Conservation (phyloP, 1,140 invertebrate genomes). For the Drosophila kepulauana region DNA sequence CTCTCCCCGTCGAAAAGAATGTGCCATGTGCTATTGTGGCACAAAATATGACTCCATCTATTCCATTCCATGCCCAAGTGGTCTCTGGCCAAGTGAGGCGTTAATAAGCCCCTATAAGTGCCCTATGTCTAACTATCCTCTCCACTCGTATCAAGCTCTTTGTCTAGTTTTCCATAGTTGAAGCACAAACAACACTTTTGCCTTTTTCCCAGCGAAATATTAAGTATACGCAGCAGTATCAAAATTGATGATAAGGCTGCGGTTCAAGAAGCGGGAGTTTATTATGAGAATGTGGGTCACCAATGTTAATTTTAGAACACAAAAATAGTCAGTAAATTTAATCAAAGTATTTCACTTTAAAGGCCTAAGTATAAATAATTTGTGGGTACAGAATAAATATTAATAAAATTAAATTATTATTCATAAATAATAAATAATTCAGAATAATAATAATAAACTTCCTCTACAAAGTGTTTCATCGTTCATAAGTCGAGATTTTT, state of each 20-base stretch:
- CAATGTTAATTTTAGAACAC: too few relatives aligned
- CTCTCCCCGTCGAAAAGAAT: conserved; percentile 14
- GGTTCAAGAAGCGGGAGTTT: too few relatives aligned
- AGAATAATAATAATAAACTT: too few relatives aligned
- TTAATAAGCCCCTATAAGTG: conserved; percentile 61
- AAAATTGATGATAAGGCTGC: neutral
- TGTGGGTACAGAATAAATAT: too few relatives aligned
- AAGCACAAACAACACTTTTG: neutral
- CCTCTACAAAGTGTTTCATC: too few relatives aligned
- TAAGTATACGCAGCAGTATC: neutral
- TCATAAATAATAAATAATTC: too few relatives aligned
- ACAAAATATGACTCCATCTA: conserved; percentile 7
- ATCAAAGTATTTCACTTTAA: too few relatives aligned
- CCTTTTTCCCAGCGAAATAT: neutral
- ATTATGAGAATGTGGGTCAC: too few relatives aligned
- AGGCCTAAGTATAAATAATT: too few relatives aligned
- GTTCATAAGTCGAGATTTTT: too few relatives aligned
- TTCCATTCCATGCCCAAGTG: conserved; percentile 4
- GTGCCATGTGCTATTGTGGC: conserved; percentile 44
- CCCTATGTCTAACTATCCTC: neutral
- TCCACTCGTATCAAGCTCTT: neutral
- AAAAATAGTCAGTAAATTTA: too few relatives aligned
- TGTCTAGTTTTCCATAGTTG: neutral
- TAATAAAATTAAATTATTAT: too few relatives aligned
- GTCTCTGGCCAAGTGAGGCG: conserved; percentile 51